Conservation (phyloP, 2,113 vertebrate genomes). For the Protomyctophum bolini region DNA sequence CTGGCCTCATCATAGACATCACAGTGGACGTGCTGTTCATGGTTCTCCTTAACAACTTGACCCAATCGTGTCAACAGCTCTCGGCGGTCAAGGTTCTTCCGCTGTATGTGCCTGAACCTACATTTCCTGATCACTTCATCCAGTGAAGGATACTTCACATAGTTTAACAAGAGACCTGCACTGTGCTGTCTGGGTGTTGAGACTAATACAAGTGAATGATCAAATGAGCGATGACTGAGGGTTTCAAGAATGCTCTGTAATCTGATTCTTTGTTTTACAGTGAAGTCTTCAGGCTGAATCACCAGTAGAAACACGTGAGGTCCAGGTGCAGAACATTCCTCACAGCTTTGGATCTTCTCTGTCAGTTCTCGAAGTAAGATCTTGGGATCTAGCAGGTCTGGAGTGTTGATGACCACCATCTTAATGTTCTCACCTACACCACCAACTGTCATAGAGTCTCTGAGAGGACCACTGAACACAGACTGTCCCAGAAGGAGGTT, state of each 20-base stretch:
- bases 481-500: no score
- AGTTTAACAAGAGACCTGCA: neutral
- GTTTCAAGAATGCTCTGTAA: constrained; percentile 4
- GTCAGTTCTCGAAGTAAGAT: constrained; percentile 11
- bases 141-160: neutral
- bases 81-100: neutral
- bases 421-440: no score
- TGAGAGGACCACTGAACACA: no score
- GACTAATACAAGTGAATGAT: constrained; percentile 37
- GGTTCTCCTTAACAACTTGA: constrained; percentile 3
- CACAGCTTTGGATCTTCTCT: neutral
- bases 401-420: no score
- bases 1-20: neutral
- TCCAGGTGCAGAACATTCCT: constrained; percentile 36
- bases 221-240: constrained; percentile 10
- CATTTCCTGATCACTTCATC: constrained; percentile 6
- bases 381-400: neutral
- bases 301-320: constrained; percentile 60
- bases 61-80: constrained; percentile 15
- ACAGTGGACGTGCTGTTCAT: neutral
- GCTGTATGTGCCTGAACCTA: neutral
- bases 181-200: constrained; percentile 1
- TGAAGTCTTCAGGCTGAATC: constrained; percentile 48
- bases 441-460: no score
- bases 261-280: constrained; percentile 11